Evolutionary conservation across 1,140 invertebrate genomes (phyloP).

Genomic region (Prorops nasuta): DNA sequence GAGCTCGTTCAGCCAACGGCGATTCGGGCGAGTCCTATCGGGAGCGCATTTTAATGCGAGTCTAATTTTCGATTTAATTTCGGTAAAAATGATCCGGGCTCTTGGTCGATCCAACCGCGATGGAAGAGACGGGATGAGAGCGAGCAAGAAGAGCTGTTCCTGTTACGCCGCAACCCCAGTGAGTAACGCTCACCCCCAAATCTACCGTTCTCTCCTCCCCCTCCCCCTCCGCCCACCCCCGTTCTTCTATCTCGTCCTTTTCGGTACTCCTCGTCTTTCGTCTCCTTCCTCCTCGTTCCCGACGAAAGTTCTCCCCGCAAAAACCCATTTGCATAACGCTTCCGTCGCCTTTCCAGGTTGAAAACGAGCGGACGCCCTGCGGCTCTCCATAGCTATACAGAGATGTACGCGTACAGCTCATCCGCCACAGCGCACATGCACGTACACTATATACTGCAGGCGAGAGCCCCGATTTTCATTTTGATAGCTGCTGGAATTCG

Average conservation of each 20-base stretch:
- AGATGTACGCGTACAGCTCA: constrained; percentile 15
- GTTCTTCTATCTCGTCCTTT: constrained; percentile 3
- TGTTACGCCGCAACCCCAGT: constrained; percentile 12
- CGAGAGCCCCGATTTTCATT: constrained; percentile 7
- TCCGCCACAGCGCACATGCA: no score
- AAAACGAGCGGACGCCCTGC: constrained; percentile 36
- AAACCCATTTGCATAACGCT: constrained; percentile 46
- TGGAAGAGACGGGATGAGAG: constrained; percentile 4
- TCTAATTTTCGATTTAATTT: constrained; percentile 55
- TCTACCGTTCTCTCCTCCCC: no score
- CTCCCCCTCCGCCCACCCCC: background rate
- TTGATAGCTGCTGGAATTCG: no score
- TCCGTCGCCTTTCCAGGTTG: constrained; percentile 40
- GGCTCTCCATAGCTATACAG: constrained; percentile 12
- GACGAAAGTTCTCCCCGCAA: constrained; percentile 39
- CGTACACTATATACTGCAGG: no score
- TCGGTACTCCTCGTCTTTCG: no score
- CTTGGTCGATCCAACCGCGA: constrained; percentile 25
- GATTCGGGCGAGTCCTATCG: constrained; percentile 38
- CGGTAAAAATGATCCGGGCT: constrained; percentile 48
- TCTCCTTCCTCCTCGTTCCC: constrained; percentile 20
- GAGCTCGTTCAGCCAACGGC: constrained; percentile 34
- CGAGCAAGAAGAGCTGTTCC: constrained; percentile 17
- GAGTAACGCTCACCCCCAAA: background rate
- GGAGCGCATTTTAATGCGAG: constrained; percentile 48